These are phyloP conservation scores for Fundulus diaphanus DNA, from an alignment of 2,797 vertebrate genomes.

Conservation along the genomic window DNA sequence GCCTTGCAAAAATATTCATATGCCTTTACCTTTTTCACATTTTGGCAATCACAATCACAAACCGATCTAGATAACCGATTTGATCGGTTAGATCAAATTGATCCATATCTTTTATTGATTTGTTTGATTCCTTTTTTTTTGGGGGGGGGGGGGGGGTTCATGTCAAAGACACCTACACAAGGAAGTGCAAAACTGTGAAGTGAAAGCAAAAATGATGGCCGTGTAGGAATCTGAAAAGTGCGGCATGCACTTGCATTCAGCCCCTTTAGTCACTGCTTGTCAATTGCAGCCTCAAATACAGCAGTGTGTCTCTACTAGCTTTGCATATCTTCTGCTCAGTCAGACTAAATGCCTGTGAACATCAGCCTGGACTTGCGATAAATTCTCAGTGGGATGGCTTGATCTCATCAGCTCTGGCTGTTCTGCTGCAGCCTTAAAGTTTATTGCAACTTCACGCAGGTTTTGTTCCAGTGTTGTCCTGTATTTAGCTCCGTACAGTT, in stretches of 20 bases:
- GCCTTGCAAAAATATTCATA: neutral
- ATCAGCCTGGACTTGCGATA: neutral
- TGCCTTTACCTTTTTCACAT: neutral
- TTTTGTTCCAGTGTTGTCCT: neutral
- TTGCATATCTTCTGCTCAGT: neutral
- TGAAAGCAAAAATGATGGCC: neutral
- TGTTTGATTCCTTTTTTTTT: too few species aligned
- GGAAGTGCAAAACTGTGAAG: neutral
- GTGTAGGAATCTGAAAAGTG: slow-evolving; percentile 1
- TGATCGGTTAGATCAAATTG: too few species aligned
- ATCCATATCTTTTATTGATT: neutral
- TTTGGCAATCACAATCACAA: neutral
- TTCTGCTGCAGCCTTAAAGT: neutral
- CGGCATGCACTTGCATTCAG: neutral
- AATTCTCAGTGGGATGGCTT: neutral
- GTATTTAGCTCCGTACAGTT: neutral
- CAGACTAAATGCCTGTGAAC: neutral
- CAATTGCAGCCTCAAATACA: neutral
- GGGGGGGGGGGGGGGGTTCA: too few species aligned
- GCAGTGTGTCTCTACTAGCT: neutral
- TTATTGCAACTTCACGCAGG: neutral
- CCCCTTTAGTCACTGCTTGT: neutral
- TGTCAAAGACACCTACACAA: neutral
- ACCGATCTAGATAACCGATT: too few species aligned
- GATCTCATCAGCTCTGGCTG: neutral